A percentile compares a stretch with the other conserved stretches of the same genome.
Conservation (phyloP, 1,140 invertebrate genomes). For the Vollenhovia emeryi region DNA sequence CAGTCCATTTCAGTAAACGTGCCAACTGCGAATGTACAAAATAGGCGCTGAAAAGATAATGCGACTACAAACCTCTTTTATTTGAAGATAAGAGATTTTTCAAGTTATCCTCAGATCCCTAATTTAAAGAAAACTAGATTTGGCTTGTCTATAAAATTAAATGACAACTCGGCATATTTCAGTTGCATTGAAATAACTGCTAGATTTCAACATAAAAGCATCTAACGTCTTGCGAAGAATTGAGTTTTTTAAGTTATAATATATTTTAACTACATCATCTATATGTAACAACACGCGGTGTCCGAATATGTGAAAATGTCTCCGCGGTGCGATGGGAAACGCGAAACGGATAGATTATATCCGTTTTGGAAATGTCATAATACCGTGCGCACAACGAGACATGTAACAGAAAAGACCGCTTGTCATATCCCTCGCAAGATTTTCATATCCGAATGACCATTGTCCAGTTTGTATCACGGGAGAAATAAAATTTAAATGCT, state of each 20-base stretch:
- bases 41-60: neutral
- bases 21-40: neutral
- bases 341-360: neutral
- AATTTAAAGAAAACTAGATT: neutral
- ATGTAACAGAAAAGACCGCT: neutral
- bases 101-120: neutral
- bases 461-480: slow-evolving; percentile 4
- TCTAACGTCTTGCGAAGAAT: neutral
- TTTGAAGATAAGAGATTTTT: neutral
- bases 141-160: neutral
- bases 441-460: slow-evolving; percentile 24
- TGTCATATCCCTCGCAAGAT: slow-evolving; percentile 28
- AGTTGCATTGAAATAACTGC: neutral
- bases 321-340: neutral
- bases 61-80: neutral
- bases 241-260: neutral
- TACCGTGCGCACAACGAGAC: neutral
- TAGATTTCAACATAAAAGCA: neutral
- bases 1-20: neutral
- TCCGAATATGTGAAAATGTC: neutral
- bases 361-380: slow-evolving; percentile 29
- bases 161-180: neutral
- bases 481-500: slow-evolving; percentile 51
- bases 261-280: neutral
- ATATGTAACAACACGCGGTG: neutral